Evolutionary conservation across 1,140 invertebrate species (phyloP), one percentile per base, ranked within the genome.

Genomic region (Zaprionus gabonicus): DNA sequence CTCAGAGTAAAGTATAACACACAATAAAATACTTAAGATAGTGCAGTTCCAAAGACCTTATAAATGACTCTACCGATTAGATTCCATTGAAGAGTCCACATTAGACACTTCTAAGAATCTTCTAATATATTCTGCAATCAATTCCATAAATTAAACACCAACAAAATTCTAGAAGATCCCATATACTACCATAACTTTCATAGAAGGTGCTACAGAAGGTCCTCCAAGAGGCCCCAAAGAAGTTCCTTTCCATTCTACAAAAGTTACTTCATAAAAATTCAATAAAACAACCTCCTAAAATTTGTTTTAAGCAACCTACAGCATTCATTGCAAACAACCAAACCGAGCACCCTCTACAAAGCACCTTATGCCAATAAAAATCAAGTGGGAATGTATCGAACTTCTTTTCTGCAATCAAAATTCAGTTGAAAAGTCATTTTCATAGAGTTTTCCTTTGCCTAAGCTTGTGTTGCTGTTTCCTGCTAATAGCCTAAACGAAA

Each of bases 401-500:
- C 9, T 31, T 31, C 31, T 12, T 23, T 10, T 51, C 10, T 12
- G 46, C 44, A 23, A 20, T 51, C 9, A 23, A 64, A 51, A 56
- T 55, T 12, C 10, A 66, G 51, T 34, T 68, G 36, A 62, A 55
- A 44, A 53, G 23, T n/a, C 34, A n/a, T 58, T 58, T 49, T 12
- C 17, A 28, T 27, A 69, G 44, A 28, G 9, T 38, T 57, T 3
- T 20, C 28, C 34, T 46, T n/a, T 34, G 31, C 10, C 34, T 13
- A n/a, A 23, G 17, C 49, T 12, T 38, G 6, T 44, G 41, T 10
- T 20, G 51, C 28, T 44, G 27, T 12, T 57, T 46, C 7, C 27
- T 46, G 41, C 23, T 41, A 70, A 70, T 31, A 62, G 51, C 17
- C 20, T 12, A 31, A 23, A 66, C 72, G 76, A 68, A 68, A 83